Percentiles rank a stretch among this genome's conserved stretches.
Conservation (phyloP, 2,797 vertebrate species). For the Gymnothorax reevesii region DNA sequence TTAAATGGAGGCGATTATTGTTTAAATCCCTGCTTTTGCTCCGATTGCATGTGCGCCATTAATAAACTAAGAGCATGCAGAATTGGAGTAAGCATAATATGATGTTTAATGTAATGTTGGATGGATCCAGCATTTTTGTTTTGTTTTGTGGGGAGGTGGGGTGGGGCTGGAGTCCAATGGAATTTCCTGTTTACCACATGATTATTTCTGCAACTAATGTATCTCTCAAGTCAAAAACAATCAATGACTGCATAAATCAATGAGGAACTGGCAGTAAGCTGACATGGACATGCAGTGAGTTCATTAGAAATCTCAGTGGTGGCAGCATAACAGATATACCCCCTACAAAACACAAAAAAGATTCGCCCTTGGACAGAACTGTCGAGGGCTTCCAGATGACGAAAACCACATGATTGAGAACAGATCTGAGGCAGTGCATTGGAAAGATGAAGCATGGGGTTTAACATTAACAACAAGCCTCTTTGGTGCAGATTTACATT, state of each 20-base stretch:
- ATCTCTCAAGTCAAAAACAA: background rate
- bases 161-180: background rate
- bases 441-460: background rate
- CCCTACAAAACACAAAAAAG: background rate
- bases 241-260: background rate
- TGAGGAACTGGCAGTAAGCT: background rate
- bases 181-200: background rate
- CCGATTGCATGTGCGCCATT: background rate
- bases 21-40: background rate
- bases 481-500: background rate
- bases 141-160: too few species aligned
- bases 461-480: background rate
- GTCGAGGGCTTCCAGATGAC: background rate
- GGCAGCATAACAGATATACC: background rate
- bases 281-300: background rate
- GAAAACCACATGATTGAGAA: background rate
- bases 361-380: background rate
- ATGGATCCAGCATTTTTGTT: background rate
- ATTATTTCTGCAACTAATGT: background rate
- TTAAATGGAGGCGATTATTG: background rate
- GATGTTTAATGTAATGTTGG: background rate
- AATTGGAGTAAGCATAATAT: background rate
- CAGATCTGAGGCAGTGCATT: background rate
- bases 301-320: background rate
- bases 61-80: background rate